Conservation (phyloP, 2,888 invertebrate genomes). For the Acronicta aceris region DNA sequence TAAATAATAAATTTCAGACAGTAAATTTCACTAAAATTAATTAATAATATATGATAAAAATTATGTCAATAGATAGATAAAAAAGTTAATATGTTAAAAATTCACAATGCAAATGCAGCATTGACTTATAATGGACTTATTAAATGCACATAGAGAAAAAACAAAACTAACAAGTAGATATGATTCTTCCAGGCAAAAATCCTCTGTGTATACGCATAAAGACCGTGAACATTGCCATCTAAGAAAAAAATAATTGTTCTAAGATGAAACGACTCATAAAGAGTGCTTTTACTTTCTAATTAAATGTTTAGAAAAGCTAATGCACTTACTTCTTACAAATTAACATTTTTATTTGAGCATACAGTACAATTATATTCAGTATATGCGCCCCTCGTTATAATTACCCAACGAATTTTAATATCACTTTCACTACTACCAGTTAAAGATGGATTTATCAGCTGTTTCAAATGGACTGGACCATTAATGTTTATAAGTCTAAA, state of each 20-base stretch:
- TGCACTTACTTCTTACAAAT: conserved; percentile 22
- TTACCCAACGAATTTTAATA: conserved; percentile 37
- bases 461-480: conserved; percentile 5
- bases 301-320: conserved; percentile 14
- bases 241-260: background rate
- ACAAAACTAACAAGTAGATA: too few species aligned
- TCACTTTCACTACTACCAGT: conserved; percentile 44
- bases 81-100: too few species aligned
- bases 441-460: conserved; percentile 24
- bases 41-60: too few species aligned
- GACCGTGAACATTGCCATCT: too few species aligned
- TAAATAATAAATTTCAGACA: too few species aligned
- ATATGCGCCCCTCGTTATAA: conserved; percentile 31
- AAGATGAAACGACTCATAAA: conserved; percentile 3
- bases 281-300: conserved; percentile 38
- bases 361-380: conserved; percentile 17
- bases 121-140: too few species aligned
- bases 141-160: too few species aligned
- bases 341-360: conserved; percentile 39
- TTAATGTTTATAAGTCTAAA: conserved; percentile 20
- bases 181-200: too few species aligned
- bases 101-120: too few species aligned
- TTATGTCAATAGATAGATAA: too few species aligned
- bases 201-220: too few species aligned
- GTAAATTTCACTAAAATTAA: too few species aligned